A percentile compares a stretch with the other conserved stretches of the same genome.
These are phyloP conservation scores for Lasiurus cinereus DNA, from an alignment of 2,113 vertebrate species.

Conservation along the genomic window DNA sequence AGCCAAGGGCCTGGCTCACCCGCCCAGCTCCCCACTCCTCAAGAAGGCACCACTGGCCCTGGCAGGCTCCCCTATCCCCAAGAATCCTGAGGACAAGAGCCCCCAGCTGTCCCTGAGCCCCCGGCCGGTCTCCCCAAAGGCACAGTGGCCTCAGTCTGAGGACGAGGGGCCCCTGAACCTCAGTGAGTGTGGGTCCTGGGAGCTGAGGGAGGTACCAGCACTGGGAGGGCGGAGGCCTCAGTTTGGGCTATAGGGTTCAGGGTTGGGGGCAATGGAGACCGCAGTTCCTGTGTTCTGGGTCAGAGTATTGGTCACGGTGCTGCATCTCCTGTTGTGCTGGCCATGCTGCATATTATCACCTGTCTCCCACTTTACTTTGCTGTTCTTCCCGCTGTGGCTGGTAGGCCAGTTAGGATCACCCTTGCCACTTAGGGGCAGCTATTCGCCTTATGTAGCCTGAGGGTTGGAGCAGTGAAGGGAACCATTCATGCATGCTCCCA, in stretches of 20 bases:
- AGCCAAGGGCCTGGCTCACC: conserved; percentile 82
- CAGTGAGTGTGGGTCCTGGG: conserved; percentile 90
- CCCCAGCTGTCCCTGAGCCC: conserved; percentile 88
- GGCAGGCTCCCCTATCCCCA: conserved; percentile 90
- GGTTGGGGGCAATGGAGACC: background rate
- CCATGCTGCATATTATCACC: background rate
- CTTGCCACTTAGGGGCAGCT: background rate
- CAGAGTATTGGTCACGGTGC: background rate
- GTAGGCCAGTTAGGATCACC: background rate
- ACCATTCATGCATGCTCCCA: background rate
- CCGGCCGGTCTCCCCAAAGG: conserved; percentile 90
- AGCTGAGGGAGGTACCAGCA: conserved; percentile 59
- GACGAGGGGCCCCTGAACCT: conserved; percentile 96
- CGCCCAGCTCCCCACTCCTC: conserved; percentile 89
- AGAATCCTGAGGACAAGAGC: conserved; percentile 91
- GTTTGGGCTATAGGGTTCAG: background rate
- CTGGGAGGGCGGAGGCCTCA: background rate
- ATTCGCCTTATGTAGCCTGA: background rate
- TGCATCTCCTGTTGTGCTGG: background rate
- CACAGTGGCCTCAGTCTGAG: conserved; percentile 90
- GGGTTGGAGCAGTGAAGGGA: conserved; percentile 5
- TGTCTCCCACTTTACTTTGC: background rate
- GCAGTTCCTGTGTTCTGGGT: background rate
- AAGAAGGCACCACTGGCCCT: conserved; percentile 93
- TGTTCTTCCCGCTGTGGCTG: background rate